These are phyloP conservation scores for Clitarchus hookeri DNA, from an alignment of 2,888 invertebrate genomes.

Conservation along the genomic window DNA sequence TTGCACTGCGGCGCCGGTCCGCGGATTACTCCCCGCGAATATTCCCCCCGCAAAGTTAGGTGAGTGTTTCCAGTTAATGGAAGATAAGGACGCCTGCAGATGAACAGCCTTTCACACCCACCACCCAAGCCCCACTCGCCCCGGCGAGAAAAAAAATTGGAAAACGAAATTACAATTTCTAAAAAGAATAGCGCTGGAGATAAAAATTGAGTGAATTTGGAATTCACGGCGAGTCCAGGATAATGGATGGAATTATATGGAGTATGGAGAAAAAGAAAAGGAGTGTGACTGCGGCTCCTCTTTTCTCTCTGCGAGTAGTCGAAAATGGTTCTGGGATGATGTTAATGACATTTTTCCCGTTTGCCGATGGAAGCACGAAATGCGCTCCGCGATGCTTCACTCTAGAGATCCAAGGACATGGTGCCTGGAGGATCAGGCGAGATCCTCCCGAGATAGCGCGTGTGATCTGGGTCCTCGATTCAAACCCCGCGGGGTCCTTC, in stretches of 20 bases:
- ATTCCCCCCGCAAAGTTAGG: too few relatives aligned
- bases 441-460: neutral
- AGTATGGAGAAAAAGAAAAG: neutral
- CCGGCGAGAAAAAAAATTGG: neutral
- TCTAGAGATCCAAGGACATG: neutral
- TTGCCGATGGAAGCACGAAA: neutral
- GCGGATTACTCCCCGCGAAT: too few relatives aligned
- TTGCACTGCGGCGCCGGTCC: too few relatives aligned
- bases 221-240: neutral
- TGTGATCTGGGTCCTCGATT: neutral
- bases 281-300: neutral
- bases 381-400: neutral
- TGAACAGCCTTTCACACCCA: neutral
- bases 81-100: neutral
- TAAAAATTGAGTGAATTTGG: constrained; percentile 8
- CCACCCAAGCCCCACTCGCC: neutral
- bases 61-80: constrained; percentile 4
- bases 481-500: neutral
- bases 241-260: constrained; percentile 2
- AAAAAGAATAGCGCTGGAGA: neutral
- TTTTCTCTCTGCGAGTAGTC: neutral
- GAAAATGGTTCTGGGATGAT: neutral
- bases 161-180: neutral
- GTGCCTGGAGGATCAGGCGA: neutral
- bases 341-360: neutral